phyloP scores from a whole-genome alignment of 1,140 invertebrate species.

The Potamilus streckersoni region DNA sequence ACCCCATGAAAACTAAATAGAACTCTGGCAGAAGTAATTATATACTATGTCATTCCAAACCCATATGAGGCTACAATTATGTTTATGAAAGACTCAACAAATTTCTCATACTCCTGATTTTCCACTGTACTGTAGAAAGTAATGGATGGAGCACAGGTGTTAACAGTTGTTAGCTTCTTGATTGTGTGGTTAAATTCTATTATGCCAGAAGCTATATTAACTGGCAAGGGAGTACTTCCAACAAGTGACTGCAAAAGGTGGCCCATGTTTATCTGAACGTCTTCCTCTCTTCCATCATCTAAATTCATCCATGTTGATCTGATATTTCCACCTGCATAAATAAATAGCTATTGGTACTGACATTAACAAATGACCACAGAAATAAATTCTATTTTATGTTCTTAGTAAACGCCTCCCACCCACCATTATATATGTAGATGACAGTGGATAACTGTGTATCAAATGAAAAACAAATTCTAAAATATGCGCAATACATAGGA shows the following conservation, averaged over 20 bases:
- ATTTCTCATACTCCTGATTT: slow-evolving; percentile 1
- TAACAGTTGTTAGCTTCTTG: slow-evolving; percentile 6
- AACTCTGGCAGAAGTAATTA: no score
- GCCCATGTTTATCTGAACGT: neutral
- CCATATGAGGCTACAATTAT: slow-evolving; percentile 18
- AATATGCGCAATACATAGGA: no score
- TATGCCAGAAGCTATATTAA: slow-evolving; percentile 1
- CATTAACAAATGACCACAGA: no score
- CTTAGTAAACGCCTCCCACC: no score
- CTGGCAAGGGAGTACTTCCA: neutral
- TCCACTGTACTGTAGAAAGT: slow-evolving; percentile 2
- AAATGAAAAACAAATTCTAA: no score
- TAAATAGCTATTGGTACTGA: neutral
- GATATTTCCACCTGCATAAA: slow-evolving; percentile 1
- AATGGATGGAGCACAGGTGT: slow-evolving; percentile 11
- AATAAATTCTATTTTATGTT: no score
- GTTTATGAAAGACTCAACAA: slow-evolving; percentile 10
- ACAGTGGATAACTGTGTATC: no score
- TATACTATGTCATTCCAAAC: neutral
- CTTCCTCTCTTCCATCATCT: neutral
- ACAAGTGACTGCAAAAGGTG: slow-evolving; percentile 2
- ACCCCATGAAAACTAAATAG: no score
- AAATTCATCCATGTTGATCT: slow-evolving; percentile 1
- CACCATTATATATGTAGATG: no score
- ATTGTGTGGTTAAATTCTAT: slow-evolving; percentile 11